Evolutionary conservation across 2,888 invertebrate species (phyloP).

Genomic region (Phortica magna): DNA sequence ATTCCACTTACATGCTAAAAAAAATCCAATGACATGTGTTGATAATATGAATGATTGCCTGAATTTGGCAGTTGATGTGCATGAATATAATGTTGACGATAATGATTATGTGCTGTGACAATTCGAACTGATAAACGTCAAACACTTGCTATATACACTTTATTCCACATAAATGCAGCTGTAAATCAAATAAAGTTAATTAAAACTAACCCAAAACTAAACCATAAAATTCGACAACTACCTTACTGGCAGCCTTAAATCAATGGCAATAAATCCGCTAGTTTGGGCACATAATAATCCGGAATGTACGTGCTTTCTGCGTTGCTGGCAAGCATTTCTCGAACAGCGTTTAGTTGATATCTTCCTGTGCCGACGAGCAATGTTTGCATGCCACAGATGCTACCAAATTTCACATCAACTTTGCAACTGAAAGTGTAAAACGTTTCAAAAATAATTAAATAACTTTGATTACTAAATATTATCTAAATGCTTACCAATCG

Average conservation of each 20-base stretch:
- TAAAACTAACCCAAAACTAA: not conserved
- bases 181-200: not conserved
- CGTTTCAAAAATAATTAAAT: constrained; percentile 33
- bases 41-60: not conserved
- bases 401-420: constrained; percentile 94
- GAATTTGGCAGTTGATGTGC: not conserved
- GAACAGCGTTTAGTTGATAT: constrained; percentile 82
- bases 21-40: not conserved
- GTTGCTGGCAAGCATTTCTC: constrained; percentile 79
- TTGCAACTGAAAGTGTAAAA: constrained; percentile 82
- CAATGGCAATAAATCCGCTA: constrained; percentile 83
- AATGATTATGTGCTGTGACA: not conserved
- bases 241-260: not conserved
- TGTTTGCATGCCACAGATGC: constrained; percentile 91
- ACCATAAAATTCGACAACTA: not conserved
- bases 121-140: not conserved
- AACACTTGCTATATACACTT: not conserved
- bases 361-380: constrained; percentile 92
- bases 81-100: too few species aligned
- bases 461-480: not conserved
- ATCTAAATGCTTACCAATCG: constrained; percentile 68
- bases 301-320: constrained; percentile 80
- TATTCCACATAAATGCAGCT: not conserved
- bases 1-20: not conserved
- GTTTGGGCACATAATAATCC: constrained; percentile 84